Conservation (phyloP, 2,888 invertebrate species). For the Rutpela maculata region DNA sequence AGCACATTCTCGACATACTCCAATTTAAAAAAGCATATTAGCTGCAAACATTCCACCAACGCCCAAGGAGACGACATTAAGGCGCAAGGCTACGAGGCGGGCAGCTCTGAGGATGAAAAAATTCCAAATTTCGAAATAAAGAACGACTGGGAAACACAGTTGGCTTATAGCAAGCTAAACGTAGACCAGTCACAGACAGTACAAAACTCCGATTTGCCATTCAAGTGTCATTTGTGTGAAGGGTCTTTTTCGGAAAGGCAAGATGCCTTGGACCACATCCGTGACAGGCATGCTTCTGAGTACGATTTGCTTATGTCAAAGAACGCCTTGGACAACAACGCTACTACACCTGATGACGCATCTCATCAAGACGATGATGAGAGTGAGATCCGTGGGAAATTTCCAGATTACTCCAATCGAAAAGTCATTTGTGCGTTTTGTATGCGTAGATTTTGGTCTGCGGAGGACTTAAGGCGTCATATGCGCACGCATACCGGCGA, state of each 20-base stretch:
- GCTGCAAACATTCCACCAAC: conserved; percentile 80
- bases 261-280: conserved; percentile 89
- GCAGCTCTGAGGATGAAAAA: conserved; percentile 73
- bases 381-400: conserved; percentile 84
- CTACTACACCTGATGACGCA: conserved; percentile 73
- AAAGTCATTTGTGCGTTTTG: conserved; percentile 95
- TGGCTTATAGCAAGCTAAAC: conserved; percentile 61
- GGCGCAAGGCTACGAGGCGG: conserved; percentile 73
- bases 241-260: conserved; percentile 87
- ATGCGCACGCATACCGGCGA: conserved; percentile 96
- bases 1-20: conserved; percentile 89
- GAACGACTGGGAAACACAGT: conserved; percentile 66
- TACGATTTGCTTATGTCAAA: conserved; percentile 89
- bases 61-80: conserved; percentile 72
- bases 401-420: conserved; percentile 90
- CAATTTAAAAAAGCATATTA: conserved; percentile 87
- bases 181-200: conserved; percentile 48
- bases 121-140: conserved; percentile 68
- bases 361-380: conserved; percentile 80
- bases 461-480: conserved; percentile 93
- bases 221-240: conserved; percentile 95
- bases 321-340: conserved; percentile 82
- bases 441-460: conserved; percentile 95
- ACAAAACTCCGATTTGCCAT: conserved; percentile 82
- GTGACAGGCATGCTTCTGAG: conserved; percentile 83